Percentiles rank a stretch among this genome's conserved stretches.
phyloP scores from a whole-genome alignment of 2,888 invertebrate species.

The Slavum lentiscoides region DNA sequence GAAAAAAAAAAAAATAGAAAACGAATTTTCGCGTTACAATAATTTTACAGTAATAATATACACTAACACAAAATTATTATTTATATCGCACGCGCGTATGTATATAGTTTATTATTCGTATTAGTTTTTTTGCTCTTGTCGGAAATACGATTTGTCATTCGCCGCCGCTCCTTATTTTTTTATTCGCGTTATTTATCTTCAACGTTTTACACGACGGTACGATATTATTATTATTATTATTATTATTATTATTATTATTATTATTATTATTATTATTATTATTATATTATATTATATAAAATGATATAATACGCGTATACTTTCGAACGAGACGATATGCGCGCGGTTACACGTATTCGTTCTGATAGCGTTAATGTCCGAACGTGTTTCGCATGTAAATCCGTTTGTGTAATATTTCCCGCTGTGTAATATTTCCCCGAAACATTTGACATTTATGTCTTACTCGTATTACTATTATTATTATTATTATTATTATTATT shows the following conservation, averaged over 20 bases:
- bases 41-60: too few species aligned
- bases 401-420: neutral
- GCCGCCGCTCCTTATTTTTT: neutral
- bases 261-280: too few species aligned
- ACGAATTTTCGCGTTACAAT: too few species aligned
- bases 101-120: neutral
- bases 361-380: slow-evolving; percentile 38
- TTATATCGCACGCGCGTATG: too few species aligned
- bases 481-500: neutral
- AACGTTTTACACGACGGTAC: neutral
- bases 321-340: neutral
- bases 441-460: slow-evolving; percentile 40
- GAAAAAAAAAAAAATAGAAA: too few species aligned
- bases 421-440: slow-evolving; percentile 11
- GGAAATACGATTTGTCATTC: neutral
- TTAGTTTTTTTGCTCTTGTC: neutral
- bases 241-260: too few species aligned
- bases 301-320: neutral
- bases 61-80: too few species aligned
- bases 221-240: too few species aligned
- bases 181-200: slow-evolving; percentile 14
- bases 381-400: slow-evolving; percentile 40
- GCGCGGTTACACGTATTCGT: slow-evolving; percentile 5
- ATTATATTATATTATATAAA: neutral
- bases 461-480: neutral